Evolutionary conservation across 2,797 vertebrate genomes (phyloP), one percentile per base, ranked within the genome.

Genomic region (Cottoperca gobio): DNA sequence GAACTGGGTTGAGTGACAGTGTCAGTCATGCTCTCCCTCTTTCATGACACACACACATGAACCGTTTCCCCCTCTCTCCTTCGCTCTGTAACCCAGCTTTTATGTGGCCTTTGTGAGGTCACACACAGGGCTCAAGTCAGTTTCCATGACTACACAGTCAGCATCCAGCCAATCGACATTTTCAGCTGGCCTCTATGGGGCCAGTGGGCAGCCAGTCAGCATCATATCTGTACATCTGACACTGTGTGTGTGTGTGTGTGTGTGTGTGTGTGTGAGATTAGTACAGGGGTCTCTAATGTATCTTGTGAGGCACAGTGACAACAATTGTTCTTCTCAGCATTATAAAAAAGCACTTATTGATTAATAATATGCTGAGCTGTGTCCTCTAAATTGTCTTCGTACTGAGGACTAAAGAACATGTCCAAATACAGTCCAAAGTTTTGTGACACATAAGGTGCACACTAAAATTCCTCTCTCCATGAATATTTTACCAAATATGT

Each of bases 71-170:
- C 54, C 5, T 48, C 21, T 35, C 19, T 17, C 24, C 7, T 37
- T 65, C 60, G 74, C 50, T 65, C 54, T 70, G 26, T 64, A 76
- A 78, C 67, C 54, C 45, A 75, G 69, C 85, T 85, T 83, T 90
- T 70, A 86, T 84, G 79, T 82, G 84, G 84, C 85, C 79, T 83
- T 81, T 77, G 76, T 74, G 76, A 87, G 85, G 88, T 90, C 87
- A 88, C 82, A 87, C 76, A 79, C 73, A 75, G 76, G 79, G 86
- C 84, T 87, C 64, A 70, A 86, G 85, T 91, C 87, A 79, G 92
- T 94, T 94, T 85, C 90, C 92, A 93, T 94, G 92, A 86, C 84
- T 87, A 92, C 90, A 85, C 76, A 76, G 75, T 75, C 73, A 86
- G 75, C 74, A 76, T 90, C 70, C 78, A 88, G 80, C 88, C 90